These are phyloP conservation scores for Cervus canadensis DNA, from an alignment of 2,113 vertebrate species.

Conservation along the genomic window DNA sequence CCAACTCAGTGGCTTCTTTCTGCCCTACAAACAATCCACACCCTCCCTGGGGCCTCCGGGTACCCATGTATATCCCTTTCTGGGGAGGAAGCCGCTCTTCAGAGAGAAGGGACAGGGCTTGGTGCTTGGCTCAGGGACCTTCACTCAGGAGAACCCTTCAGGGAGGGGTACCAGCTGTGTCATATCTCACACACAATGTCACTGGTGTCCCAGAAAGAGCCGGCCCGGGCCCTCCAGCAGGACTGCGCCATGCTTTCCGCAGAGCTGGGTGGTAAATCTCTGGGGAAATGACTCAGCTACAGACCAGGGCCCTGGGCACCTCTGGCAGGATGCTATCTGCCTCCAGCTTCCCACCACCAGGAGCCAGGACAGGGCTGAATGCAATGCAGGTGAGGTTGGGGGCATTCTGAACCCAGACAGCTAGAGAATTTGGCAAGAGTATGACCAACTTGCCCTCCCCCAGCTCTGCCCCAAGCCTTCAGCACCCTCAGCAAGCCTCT, in stretches of 20 bases:
- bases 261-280: neutral
- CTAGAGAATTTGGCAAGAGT: neutral
- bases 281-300: neutral
- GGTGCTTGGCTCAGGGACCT: neutral
- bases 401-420: neutral
- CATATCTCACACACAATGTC: neutral
- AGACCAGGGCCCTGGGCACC: neutral
- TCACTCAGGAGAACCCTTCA: neutral
- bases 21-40: neutral
- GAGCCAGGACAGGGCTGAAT: neutral
- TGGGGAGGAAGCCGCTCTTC: neutral
- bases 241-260: neutral
- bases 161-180: neutral
- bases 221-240: fast-evolving
- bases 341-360: too few species aligned
- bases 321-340: neutral
- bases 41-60: fast-evolving
- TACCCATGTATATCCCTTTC: neutral
- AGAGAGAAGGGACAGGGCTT: neutral
- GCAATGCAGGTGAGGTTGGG: neutral
- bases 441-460: neutral
- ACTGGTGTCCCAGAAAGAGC: neutral
- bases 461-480: neutral
- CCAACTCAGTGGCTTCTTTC: neutral
- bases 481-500: neutral